Percentiles rank a stretch among this genome's conserved stretches.
phyloP scores from a whole-genome alignment of 1,140 invertebrate genomes.

The Cydia amplana region DNA sequence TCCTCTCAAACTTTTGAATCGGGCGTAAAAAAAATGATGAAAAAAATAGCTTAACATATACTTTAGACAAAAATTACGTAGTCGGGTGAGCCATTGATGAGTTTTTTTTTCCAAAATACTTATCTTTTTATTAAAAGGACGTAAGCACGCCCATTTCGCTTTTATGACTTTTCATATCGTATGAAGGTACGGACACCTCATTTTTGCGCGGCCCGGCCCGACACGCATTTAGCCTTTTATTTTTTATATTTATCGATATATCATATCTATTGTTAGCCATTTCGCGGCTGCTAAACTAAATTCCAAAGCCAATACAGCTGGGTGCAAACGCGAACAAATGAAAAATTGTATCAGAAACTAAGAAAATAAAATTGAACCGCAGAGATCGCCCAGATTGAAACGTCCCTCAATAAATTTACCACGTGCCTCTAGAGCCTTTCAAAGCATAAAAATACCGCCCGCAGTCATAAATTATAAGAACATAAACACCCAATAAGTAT shows the following conservation, averaged over 20 bases:
- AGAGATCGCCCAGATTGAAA: slow-evolving; percentile 70
- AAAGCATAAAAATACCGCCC: slow-evolving; percentile 67
- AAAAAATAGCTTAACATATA: too few species aligned
- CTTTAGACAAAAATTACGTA: too few species aligned
- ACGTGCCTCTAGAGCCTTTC: slow-evolving; percentile 63
- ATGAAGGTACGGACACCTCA: neutral
- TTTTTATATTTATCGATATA: neutral
- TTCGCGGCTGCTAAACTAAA: slow-evolving; percentile 1
- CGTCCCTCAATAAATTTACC: slow-evolving; percentile 66
- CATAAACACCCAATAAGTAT: slow-evolving; percentile 66
- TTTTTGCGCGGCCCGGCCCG: too few species aligned
- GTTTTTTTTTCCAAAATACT: too few species aligned
- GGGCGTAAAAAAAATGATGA: too few species aligned
- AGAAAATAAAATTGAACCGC: slow-evolving; percentile 48
- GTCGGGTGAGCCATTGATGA: too few species aligned
- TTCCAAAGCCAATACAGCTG: slow-evolving; percentile 26
- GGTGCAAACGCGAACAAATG: slow-evolving; percentile 48
- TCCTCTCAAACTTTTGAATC: too few species aligned
- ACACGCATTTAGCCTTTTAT: neutral
- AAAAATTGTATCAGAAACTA: slow-evolving; percentile 45
- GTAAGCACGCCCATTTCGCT: neutral
- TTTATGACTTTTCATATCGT: neutral
- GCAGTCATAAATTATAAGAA: slow-evolving; percentile 69
- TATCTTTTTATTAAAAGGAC: too few species aligned
- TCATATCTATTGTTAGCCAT: neutral